A percentile compares a stretch with the other conserved stretches of the same genome.
Conservation (phyloP, 2,888 invertebrate species). For the Congeria kusceri region DNA sequence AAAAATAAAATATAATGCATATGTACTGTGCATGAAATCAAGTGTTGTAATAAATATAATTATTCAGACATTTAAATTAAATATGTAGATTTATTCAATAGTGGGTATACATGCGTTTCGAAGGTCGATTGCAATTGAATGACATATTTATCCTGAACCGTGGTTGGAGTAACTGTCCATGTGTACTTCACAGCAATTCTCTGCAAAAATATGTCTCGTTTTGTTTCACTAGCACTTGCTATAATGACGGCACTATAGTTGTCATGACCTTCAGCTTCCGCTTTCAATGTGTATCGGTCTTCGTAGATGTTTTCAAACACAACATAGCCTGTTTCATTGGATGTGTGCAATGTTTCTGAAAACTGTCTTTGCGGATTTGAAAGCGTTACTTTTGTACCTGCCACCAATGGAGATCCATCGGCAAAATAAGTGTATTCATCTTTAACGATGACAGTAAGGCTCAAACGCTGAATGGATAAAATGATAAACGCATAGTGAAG, state of each 20-base stretch:
- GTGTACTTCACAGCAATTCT: slow-evolving; percentile 65
- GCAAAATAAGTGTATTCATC: slow-evolving; percentile 75
- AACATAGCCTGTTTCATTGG: slow-evolving; percentile 55
- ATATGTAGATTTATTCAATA: neutral
- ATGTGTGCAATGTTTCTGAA: slow-evolving; percentile 19
- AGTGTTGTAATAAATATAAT: too few relatives aligned
- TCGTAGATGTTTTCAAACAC: slow-evolving; percentile 61
- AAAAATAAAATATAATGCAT: too few relatives aligned
- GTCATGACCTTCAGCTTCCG: slow-evolving; percentile 52
- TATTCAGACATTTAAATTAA: neutral
- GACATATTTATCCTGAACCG: slow-evolving; percentile 68
- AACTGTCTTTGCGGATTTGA: slow-evolving; percentile 46
- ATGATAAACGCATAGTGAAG: slow-evolving; percentile 56
- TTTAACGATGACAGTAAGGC: slow-evolving; percentile 64
- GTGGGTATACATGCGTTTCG: slow-evolving; percentile 35
- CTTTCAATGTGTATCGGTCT: slow-evolving; percentile 62
- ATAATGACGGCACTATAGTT: slow-evolving; percentile 49
- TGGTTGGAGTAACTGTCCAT: slow-evolving; percentile 69
- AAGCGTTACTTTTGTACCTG: slow-evolving; percentile 61
- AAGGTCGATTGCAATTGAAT: slow-evolving; percentile 71
- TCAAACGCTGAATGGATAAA: slow-evolving; percentile 47
- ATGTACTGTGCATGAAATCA: too few relatives aligned
- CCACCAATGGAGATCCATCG: slow-evolving; percentile 62
- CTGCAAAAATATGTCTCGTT: slow-evolving; percentile 59
- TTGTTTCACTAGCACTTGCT: slow-evolving; percentile 24